These are phyloP conservation scores for Clarias pachynema DNA, from an alignment of 2,797 vertebrate genomes.

Conservation along the genomic window DNA sequence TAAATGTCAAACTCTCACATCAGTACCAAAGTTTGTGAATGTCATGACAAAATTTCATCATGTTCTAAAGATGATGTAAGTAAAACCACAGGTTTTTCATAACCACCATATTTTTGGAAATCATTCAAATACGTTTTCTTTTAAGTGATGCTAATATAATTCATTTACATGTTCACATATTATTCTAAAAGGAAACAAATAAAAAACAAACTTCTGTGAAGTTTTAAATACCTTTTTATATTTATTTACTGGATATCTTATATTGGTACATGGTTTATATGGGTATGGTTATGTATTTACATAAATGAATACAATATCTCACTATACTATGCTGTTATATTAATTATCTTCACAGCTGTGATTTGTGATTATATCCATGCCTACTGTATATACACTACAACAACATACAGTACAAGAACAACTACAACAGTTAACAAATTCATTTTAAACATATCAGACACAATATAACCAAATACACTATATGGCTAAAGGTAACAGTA, in stretches of 20 bases:
- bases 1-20: neutral
- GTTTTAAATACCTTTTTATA: neutral
- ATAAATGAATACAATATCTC: neutral
- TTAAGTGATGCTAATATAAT: neutral
- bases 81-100: neutral
- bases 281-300: neutral
- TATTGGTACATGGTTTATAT: neutral
- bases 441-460: neutral
- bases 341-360: neutral
- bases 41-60: neutral
- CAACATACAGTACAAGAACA: neutral
- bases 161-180: neutral
- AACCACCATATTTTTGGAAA: neutral
- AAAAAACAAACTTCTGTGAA: neutral
- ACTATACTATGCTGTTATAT: neutral
- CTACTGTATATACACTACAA: neutral
- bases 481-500: neutral
- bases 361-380: neutral
- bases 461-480: neutral
- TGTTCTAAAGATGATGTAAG: neutral
- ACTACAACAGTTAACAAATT: neutral
- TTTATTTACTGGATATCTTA: neutral
- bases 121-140: neutral
- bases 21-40: neutral
- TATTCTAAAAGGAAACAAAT: neutral